Base-by-base conservation (phyloP, 2,113 vertebrate species). In the Periophthalmus modestus region DNA sequence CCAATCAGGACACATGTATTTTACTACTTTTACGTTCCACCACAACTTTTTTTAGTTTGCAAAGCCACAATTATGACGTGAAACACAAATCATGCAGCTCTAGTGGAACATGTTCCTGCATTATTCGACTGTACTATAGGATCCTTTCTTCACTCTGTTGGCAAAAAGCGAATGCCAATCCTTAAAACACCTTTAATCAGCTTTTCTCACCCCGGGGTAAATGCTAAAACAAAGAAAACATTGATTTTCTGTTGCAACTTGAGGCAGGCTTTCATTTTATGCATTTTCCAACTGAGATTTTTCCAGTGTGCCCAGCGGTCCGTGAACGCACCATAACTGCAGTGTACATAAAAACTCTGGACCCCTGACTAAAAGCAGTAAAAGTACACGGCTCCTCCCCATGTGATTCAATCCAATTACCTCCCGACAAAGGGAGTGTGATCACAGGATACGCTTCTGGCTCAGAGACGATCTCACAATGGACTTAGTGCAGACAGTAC, bases 331-430 rank as follows among this genome's bases (percentile, higher is more conserved):
- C 18, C 73, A 77, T 73, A 33, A 71, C 70, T 82, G 48, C 61
- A 71, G 68, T 19, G 63, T 72, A 50, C 21, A 62, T 76, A 54
- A 74, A 59, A 52, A 69, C 59, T 54, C 19, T 21, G 55, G 36
- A 50, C 67, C 61, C 55, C n/a, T 43, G 47, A 68, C 48, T 61
- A 69, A 28, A 28, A 55, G 74, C 52, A 68, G 43, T 61, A 69
- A 28, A 28, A 59, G 74, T 72, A 28, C 59, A 39, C 65, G 75
- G 66, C 48, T 78, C 80, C 68, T 11, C 58, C 69, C 65, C 68
- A 58, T 72, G 84, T 19, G 11, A 54, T 77, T 77, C 81, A 84
- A 82, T 85, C 84, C 81, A 87, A 89, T 89, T 89, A 89, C 76
- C 68, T 79, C 73, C 78, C 48, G 69, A 88, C 77, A 88, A 87